Evolutionary conservation across 2,113 vertebrate species (phyloP).

Genomic region (Tragelaphus strepsiceros): DNA sequence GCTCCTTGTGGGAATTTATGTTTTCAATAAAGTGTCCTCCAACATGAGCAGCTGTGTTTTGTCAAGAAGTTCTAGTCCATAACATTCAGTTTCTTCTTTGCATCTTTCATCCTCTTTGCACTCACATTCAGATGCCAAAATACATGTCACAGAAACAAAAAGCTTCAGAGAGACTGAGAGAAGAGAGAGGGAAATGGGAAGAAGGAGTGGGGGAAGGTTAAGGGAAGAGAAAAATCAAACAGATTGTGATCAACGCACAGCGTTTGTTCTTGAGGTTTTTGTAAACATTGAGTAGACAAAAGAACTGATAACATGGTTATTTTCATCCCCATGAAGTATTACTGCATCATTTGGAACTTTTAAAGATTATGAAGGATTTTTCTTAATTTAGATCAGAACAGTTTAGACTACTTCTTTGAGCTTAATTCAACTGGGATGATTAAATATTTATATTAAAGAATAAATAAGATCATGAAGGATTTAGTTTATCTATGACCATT

Average conservation of each 20-base stretch:
- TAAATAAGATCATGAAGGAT: background rate
- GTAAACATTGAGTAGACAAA: background rate
- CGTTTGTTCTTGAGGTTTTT: background rate
- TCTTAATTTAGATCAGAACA: background rate
- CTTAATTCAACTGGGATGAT: background rate
- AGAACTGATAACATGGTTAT: background rate
- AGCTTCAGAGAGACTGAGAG: background rate
- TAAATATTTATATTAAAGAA: background rate
- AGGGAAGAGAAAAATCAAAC: background rate
- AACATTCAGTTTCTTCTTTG: background rate
- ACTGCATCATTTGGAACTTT: background rate
- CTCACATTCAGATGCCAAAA: constrained; percentile 33
- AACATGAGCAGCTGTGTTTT: constrained; percentile 46
- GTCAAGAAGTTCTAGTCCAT: constrained; percentile 7
- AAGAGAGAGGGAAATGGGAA: background rate
- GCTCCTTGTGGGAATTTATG: background rate
- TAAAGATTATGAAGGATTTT: constrained; percentile 20
- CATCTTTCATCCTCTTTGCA: background rate
- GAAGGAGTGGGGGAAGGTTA: fast-evolving
- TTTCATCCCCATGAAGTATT: constrained; percentile 4
- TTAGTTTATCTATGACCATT: background rate
- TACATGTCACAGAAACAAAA: background rate
- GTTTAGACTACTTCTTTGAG: background rate
- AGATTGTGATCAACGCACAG: background rate
- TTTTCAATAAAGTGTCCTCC: constrained; percentile 43